Conservation (phyloP, 2,113 vertebrate genomes). For the pig (Sus scrofa) region T2T-Sscrofa CM000819.6:111829501-111830000, state of each 20-base stretch:
- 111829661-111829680: background rate
- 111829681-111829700: background rate
- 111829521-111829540: background rate
- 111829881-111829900: background rate
- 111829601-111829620: background rate
- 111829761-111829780: accelerated
- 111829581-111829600: background rate
- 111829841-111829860: background rate
- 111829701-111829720: background rate
- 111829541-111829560: background rate
- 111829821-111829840: accelerated
- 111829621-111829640: background rate
- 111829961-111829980: conserved; percentile 97
- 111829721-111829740: background rate
- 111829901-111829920: background rate
- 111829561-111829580: background rate
- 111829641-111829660: background rate
- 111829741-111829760: background rate
- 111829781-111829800: accelerated
- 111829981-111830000: conserved; percentile 92
- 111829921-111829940: background rate
- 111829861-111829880: background rate
- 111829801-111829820: accelerated
- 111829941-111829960: too few species aligned
- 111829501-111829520: background rate